These are phyloP conservation scores for Takifugu flavidus DNA, from an alignment of 2,113 vertebrate species.

Conservation along the genomic window DNA sequence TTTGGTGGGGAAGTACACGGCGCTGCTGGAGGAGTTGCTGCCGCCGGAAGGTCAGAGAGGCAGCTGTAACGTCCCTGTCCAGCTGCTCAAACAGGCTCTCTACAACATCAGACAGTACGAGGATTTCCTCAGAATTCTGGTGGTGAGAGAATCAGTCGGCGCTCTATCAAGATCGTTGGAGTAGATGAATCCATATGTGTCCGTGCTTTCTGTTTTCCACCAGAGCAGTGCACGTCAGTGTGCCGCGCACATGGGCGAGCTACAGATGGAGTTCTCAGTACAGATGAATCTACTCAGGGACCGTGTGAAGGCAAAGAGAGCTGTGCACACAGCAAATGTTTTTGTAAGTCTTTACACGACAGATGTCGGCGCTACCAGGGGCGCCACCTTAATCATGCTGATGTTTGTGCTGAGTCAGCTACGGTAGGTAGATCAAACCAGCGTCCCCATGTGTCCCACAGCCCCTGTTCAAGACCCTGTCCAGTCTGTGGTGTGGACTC, in stretches of 20 bases:
- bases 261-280: constrained; percentile 71
- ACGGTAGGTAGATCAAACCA: too few species aligned
- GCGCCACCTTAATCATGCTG: too few species aligned
- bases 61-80: constrained; percentile 18
- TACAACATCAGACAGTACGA: constrained; percentile 86
- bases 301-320: constrained; percentile 71
- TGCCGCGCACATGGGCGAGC: constrained; percentile 73
- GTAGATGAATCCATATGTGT: too few species aligned
- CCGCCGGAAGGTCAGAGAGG: constrained; percentile 6
- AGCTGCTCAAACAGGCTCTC: constrained; percentile 80
- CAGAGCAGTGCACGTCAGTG: constrained; percentile 82
- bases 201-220: constrained; percentile 22
- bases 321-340: constrained; percentile 79
- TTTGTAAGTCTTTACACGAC: constrained; percentile 77
- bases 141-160: constrained; percentile 73
- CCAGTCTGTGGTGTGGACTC: constrained; percentile 81
- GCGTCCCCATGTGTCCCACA: constrained; percentile 39
- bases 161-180: too few species aligned
- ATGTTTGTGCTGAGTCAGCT: too few species aligned
- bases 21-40: constrained; percentile 77
- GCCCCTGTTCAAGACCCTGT: constrained; percentile 83
- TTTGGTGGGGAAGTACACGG: constrained; percentile 77
- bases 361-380: too few species aligned
- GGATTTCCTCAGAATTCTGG: constrained; percentile 80
- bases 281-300: constrained; percentile 75